Evolutionary conservation across 2,113 vertebrate genomes (phyloP).

Genomic region (Chascanopsetta lugubris): DNA sequence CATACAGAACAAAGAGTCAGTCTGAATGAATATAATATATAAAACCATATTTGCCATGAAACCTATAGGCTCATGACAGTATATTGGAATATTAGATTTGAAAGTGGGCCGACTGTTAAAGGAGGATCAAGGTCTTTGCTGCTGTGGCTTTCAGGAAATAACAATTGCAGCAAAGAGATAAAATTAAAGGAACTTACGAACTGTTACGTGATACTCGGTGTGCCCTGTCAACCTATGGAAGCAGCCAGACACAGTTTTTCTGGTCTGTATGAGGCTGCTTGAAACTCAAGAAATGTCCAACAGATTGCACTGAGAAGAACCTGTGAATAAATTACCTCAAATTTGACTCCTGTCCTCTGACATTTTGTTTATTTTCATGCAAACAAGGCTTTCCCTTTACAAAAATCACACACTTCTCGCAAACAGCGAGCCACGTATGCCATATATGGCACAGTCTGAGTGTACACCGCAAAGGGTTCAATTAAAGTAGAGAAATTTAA

Average conservation of each 20-base stretch:
- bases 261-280: conserved; percentile 13
- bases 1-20: too few species aligned
- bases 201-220: conserved; percentile 5
- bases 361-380: neutral
- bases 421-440: too few species aligned
- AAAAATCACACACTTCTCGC: too few species aligned
- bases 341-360: conserved; percentile 15
- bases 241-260: neutral
- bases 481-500: too few species aligned
- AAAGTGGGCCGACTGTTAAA: neutral
- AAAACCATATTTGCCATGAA: too few species aligned
- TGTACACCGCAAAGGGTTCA: too few species aligned
- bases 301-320: conserved; percentile 19
- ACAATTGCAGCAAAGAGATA: neutral
- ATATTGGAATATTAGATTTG: too few species aligned
- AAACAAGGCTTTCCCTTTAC: too few species aligned
- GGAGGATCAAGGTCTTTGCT: neutral
- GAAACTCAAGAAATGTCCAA: conserved; percentile 25
- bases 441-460: too few species aligned
- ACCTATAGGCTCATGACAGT: too few species aligned
- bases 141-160: conserved; percentile 1
- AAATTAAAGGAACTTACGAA: neutral
- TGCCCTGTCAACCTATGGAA: neutral
- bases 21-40: too few species aligned
- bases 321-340: conserved; percentile 17